A percentile compares a stretch with the other conserved stretches of the same genome.
These are phyloP conservation scores for Pyxicephalus adspersus DNA, from an alignment of 2,113 vertebrate species.

Conservation along the genomic window DNA sequence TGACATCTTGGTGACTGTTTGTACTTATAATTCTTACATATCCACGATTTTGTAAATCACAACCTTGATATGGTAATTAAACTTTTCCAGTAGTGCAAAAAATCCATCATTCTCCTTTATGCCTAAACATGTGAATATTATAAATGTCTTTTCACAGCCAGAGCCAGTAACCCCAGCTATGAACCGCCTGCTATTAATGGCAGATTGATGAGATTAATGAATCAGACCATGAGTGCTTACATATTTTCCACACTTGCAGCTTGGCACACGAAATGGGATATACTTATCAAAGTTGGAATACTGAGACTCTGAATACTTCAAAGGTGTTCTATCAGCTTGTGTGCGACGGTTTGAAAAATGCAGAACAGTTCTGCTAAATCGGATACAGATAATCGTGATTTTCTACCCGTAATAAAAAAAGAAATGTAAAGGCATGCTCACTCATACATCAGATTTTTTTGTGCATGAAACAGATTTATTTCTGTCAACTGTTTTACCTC, in stretches of 20 bases:
- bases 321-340: conserved; percentile 7
- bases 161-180: conserved; percentile 15
- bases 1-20: too few species aligned
- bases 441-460: not conserved
- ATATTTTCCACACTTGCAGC: conserved; percentile 24
- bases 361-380: not conserved
- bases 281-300: conserved; percentile 27
- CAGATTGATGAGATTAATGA: conserved; percentile 44
- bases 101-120: conserved; percentile 6
- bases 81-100: conserved; percentile 18
- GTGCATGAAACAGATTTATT: not conserved
- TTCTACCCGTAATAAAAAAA: conserved; percentile 7
- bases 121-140: conserved; percentile 22
- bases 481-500: not conserved
- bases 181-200: conserved; percentile 28
- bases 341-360: not conserved
- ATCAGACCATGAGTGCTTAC: conserved; percentile 19
- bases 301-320: conserved; percentile 1
- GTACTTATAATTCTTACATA: not conserved
- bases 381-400: conserved; percentile 15
- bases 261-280: conserved; percentile 23
- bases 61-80: not conserved
- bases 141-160: conserved; percentile 25
- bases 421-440: not conserved
- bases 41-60: not conserved